These are phyloP conservation scores for Phenacoccus solenopsis DNA, from an alignment of 1,140 invertebrate species.

Conservation along the genomic window DNA sequence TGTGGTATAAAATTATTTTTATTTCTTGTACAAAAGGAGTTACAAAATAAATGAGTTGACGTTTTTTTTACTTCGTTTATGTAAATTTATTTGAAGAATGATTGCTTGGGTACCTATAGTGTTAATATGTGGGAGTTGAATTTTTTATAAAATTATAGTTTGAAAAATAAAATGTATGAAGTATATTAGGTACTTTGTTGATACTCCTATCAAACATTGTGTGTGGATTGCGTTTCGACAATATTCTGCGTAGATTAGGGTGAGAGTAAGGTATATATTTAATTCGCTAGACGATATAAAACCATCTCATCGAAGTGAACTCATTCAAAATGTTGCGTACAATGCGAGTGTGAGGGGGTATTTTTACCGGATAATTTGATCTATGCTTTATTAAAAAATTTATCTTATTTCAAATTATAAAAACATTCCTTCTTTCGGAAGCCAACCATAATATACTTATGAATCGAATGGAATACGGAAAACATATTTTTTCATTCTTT, in stretches of 20 bases:
- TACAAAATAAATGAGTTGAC: too few relatives aligned
- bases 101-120: too few relatives aligned
- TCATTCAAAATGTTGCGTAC: constrained; percentile 89
- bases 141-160: constrained; percentile 97
- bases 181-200: constrained; percentile 38
- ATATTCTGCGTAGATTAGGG: constrained; percentile 13
- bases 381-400: neutral
- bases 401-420: neutral
- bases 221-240: neutral
- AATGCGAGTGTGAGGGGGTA: constrained; percentile 86
- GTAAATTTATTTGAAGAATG: too few relatives aligned
- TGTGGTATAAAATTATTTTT: too few relatives aligned
- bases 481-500: too few relatives aligned
- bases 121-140: too few relatives aligned
- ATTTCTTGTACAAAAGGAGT: too few relatives aligned
- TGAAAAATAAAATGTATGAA: constrained; percentile 96
- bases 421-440: neutral
- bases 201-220: neutral
- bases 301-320: constrained; percentile 98
- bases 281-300: constrained; percentile 88
- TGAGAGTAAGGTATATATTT: constrained; percentile 78
- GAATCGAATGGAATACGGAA: too few relatives aligned
- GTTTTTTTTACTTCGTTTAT: too few relatives aligned
- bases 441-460: too few relatives aligned
- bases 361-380: neutral